Evolutionary conservation across 2,113 vertebrate genomes (phyloP).

Genomic region (Globicephala melas): DNA sequence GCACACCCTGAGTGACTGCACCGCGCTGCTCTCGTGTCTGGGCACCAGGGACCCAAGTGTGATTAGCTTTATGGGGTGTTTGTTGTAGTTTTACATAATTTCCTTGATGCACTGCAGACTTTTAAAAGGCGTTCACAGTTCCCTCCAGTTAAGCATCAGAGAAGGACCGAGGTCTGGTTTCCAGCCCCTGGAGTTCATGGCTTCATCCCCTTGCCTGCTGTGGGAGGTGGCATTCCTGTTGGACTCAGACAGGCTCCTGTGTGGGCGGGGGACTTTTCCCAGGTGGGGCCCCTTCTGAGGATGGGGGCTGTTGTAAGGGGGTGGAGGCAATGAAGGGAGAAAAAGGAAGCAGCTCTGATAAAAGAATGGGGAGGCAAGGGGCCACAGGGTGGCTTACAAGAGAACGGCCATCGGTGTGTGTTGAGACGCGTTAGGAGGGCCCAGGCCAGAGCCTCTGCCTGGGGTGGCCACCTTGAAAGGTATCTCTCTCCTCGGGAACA

Average conservation of each 20-base stretch:
- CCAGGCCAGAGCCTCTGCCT: not conserved
- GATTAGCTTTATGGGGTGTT: constrained; percentile 69
- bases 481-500: not conserved
- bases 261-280: rapidly evolving
- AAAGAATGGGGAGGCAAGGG: not conserved
- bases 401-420: not conserved
- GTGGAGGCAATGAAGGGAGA: not conserved
- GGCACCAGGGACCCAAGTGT: constrained; percentile 62
- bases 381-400: not conserved
- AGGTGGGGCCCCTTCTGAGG: not conserved
- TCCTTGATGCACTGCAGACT: constrained; percentile 76
- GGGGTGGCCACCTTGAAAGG: rapidly evolving
- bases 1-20: constrained; percentile 33
- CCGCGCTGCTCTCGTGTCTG: constrained; percentile 54
- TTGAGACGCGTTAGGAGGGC: not conserved
- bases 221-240: not conserved
- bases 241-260: rapidly evolving
- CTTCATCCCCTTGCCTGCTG: not conserved
- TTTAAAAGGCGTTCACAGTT: constrained; percentile 39
- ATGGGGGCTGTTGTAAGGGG: not conserved
- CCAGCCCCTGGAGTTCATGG: not conserved
- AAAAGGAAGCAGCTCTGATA: not conserved
- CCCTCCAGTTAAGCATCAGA: not conserved
- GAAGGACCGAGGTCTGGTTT: not conserved
- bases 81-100: constrained; percentile 63